These are phyloP conservation scores for Hydrozoanthus tunicans DNA, from an alignment of 64 coral and sea anemone species.

Conservation along the genomic window DNA sequence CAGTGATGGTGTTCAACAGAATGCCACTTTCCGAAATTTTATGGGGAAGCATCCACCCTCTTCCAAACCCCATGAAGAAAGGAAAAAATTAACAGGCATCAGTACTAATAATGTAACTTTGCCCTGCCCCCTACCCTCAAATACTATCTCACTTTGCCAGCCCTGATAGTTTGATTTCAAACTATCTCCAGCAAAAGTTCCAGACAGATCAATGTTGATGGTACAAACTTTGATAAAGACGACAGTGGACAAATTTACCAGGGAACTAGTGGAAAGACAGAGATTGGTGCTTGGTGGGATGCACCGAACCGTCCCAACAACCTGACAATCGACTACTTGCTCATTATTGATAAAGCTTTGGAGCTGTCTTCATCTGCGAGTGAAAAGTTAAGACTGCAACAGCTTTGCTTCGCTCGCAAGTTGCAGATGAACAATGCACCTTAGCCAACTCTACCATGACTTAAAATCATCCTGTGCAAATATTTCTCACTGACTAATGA, in stretches of 20 bases:
- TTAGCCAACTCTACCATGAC: not conserved
- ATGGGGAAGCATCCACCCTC: too few relatives aligned
- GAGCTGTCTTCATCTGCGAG: not conserved
- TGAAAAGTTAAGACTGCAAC: not conserved
- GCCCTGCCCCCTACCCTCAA: too few relatives aligned
- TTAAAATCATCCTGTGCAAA: too few relatives aligned
- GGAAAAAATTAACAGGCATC: too few relatives aligned
- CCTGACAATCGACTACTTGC: slow-evolving; percentile 3
- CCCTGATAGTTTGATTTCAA: not conserved
- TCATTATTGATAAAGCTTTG: slow-evolving; percentile 38
- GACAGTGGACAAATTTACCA: not conserved
- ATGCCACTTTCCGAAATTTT: too few relatives aligned
- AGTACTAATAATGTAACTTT: too few relatives aligned
- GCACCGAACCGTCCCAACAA: not conserved
- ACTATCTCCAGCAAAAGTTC: not conserved
- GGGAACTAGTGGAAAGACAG: slow-evolving; percentile 6
- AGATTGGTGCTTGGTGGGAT: slow-evolving; percentile 21
- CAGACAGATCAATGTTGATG: not conserved
- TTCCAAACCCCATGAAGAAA: too few relatives aligned
- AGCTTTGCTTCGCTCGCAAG: slow-evolving; percentile 2
- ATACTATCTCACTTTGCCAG: not conserved
- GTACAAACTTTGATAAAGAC: not conserved
- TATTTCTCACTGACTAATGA: too few relatives aligned
- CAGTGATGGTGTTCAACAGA: too few relatives aligned
- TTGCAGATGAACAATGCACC: not conserved